Conservation (phyloP, 2,797 vertebrate genomes). For the Sparus aurata region DNA sequence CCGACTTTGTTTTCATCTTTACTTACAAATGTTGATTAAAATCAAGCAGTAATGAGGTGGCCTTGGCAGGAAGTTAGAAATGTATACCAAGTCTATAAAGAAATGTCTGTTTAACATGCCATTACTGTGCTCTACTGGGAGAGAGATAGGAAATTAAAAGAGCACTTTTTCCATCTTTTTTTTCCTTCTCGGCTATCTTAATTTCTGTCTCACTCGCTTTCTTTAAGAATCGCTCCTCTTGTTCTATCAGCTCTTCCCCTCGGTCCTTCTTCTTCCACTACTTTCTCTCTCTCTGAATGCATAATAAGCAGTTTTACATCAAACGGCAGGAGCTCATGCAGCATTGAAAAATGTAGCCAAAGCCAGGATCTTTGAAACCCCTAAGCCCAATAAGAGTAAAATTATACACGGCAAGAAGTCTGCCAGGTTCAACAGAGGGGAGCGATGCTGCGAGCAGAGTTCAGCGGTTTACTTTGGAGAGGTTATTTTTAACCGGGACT, state of each 20-base stretch:
- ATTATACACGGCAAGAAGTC: conserved; percentile 15
- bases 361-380: conserved; percentile 43
- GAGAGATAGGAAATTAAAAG: conserved; percentile 12
- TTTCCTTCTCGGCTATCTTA: conserved; percentile 16
- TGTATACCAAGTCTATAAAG: conserved; percentile 14
- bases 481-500: conserved; percentile 39
- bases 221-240: conserved; percentile 3
- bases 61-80: conserved; percentile 30
- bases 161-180: conserved; percentile 2
- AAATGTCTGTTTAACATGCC: conserved; percentile 27
- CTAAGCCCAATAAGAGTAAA: conserved; percentile 24
- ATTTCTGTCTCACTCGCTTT: conserved; percentile 7
- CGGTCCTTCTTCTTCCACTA: background rate
- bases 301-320: conserved; percentile 55
- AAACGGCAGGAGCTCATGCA: conserved; percentile 51
- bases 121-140: conserved; percentile 12
- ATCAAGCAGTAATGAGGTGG: conserved; percentile 14
- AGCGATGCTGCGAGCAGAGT: conserved; percentile 11
- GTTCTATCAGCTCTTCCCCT: background rate
- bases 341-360: conserved; percentile 37
- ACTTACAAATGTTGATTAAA: background rate
- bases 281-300: conserved; percentile 7
- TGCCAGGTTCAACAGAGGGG: background rate
- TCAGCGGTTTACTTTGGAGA: conserved; percentile 17
- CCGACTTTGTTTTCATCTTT: conserved; percentile 12